A percentile compares a stretch with the other conserved stretches of the same genome.
phyloP scores from a whole-genome alignment of 37 sponge, comb jelly and placozoan genomes.

The Ephydatia muelleri region DNA sequence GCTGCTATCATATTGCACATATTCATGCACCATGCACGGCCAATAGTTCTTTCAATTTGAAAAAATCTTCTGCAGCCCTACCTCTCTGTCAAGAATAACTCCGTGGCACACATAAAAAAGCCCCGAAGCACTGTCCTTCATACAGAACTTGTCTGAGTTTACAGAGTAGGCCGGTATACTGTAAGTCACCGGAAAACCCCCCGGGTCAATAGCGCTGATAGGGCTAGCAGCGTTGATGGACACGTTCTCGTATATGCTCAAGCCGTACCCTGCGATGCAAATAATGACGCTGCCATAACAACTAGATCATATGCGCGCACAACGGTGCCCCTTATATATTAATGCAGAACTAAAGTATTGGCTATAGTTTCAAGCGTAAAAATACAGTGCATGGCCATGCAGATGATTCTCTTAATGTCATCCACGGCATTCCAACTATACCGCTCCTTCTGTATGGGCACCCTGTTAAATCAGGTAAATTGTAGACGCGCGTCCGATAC shows the following conservation, averaged over 20 bases:
- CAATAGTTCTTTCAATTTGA: too few relatives aligned
- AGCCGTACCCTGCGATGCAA: background rate
- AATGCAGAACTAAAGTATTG: too few relatives aligned
- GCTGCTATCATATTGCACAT: too few relatives aligned
- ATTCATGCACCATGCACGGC: background rate
- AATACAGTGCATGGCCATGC: too few relatives aligned
- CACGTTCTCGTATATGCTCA: background rate
- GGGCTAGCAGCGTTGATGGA: background rate
- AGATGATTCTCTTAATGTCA: too few relatives aligned
- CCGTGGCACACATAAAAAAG: constrained; percentile 1
- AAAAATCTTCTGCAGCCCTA: constrained; percentile 3
- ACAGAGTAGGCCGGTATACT: background rate
- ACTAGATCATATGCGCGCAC: too few relatives aligned
- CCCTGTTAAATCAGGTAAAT: too few relatives aligned
- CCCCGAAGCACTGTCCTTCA: constrained; percentile 18
- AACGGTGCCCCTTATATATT: too few relatives aligned
- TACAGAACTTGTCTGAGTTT: constrained; percentile 14
- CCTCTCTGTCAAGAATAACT: constrained; percentile 54
- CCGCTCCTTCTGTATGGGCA: too few relatives aligned
- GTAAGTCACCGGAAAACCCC: constrained; percentile 17
- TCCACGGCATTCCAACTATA: too few relatives aligned
- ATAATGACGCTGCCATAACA: background rate
- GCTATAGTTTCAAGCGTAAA: too few relatives aligned
- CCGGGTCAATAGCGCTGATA: constrained; percentile 13
- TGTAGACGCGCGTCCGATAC: too few relatives aligned